These are phyloP conservation scores for Amazona finschi DNA, from an alignment of 2,797 vertebrate species.

Conservation along the genomic window DNA sequence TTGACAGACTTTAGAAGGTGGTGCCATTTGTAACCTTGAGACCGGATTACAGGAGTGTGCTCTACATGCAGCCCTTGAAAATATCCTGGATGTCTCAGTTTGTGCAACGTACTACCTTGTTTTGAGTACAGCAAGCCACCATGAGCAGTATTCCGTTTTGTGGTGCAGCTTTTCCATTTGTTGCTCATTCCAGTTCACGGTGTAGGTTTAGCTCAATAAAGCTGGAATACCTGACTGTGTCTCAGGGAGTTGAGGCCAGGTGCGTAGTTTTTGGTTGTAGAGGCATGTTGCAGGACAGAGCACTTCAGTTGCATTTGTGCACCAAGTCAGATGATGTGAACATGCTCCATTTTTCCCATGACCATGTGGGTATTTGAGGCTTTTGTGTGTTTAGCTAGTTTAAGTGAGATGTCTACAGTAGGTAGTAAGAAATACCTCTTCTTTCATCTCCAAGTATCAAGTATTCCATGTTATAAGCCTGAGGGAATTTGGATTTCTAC, in stretches of 20 bases:
- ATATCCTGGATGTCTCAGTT: not conserved
- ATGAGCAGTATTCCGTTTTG: not conserved
- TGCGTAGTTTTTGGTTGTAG: not conserved
- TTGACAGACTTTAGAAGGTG: not conserved
- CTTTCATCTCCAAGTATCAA: not conserved
- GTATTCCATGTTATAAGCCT: not conserved
- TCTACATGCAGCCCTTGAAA: not conserved
- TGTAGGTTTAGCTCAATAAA: not conserved
- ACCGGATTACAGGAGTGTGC: not conserved
- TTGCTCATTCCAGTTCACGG: not conserved
- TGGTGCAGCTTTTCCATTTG: not conserved
- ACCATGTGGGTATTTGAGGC: fast-evolving
- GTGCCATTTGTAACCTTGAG: not conserved
- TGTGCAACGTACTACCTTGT: not conserved
- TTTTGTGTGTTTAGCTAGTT: not conserved
- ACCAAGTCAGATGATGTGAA: not conserved
- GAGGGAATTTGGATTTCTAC: not conserved
- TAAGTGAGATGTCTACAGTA: not conserved
- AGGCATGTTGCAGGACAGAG: not conserved
- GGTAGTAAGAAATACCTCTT: not conserved
- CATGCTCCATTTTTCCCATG: not conserved
- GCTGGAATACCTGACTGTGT: not conserved
- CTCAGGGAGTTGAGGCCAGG: not conserved
- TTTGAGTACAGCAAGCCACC: not conserved
- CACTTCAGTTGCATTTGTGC: fast-evolving